A percentile compares a stretch with the other conserved stretches of the same genome.
These are phyloP conservation scores for Fabriciana adippe DNA, from an alignment of 2,888 invertebrate genomes.

Conservation along the genomic window DNA sequence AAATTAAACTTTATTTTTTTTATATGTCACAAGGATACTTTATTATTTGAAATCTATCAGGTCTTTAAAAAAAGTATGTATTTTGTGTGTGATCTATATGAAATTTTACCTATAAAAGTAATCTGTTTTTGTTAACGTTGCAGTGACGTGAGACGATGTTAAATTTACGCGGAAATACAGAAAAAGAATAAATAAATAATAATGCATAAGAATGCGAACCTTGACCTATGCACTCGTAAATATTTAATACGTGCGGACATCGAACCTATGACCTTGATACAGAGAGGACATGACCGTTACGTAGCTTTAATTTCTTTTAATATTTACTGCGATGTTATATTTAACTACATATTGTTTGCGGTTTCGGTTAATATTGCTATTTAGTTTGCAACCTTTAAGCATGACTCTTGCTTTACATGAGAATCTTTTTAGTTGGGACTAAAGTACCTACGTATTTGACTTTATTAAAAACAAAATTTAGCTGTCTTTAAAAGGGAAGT, in stretches of 20 bases:
- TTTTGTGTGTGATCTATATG: no score
- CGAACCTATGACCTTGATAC: conserved; percentile 10
- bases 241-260: conserved; percentile 15
- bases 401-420: no score
- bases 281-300: background rate
- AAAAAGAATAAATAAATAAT: background rate
- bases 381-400: no score
- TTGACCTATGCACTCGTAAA: conserved; percentile 10
- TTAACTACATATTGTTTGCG: background rate
- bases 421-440: no score
- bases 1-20: no score
- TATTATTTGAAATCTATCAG: no score
- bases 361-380: no score
- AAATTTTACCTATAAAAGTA: background rate
- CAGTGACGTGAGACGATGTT: background rate
- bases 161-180: conserved; percentile 2
- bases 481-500: no score
- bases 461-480: no score
- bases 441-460: no score
- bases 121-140: background rate
- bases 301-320: conserved; percentile 4
- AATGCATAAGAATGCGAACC: conserved; percentile 10
- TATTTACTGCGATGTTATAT: background rate
- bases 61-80: no score
- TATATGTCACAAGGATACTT: no score